phyloP scores from a whole-genome alignment of 2,888 invertebrate species.

The Hirtodrosophila trivittata region DNA sequence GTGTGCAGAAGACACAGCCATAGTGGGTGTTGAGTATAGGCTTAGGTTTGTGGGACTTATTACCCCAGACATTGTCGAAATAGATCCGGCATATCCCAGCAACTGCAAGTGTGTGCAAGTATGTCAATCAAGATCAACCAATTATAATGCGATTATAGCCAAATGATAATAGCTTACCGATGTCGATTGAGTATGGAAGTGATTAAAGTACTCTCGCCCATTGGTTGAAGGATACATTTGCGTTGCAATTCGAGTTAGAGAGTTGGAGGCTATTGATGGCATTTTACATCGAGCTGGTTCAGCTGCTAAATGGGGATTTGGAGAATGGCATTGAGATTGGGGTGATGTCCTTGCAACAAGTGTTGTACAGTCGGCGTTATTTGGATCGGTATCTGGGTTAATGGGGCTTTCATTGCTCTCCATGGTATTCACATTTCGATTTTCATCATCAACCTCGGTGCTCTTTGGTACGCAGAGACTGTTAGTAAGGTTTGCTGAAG shows the following conservation, averaged over 20 bases:
- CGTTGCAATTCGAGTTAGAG: constrained; percentile 82
- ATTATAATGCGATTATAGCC: no score
- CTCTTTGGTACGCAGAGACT: constrained; percentile 66
- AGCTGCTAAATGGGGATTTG: constrained; percentile 39
- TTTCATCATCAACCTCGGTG: constrained; percentile 42
- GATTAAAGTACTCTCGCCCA: constrained; percentile 91
- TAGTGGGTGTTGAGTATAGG: constrained; percentile 90
- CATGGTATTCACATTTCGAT: constrained; percentile 25
- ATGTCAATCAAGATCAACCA: no score
- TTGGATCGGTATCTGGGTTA: constrained; percentile 35
- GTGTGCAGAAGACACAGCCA: constrained; percentile 84
- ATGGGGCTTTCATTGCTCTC: constrained; percentile 60
- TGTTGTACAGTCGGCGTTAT: constrained; percentile 42
- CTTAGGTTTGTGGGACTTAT: constrained; percentile 95
- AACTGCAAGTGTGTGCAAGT: constrained; percentile 86
- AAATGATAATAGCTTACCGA: constrained; percentile 70
- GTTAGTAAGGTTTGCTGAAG: constrained; percentile 85
- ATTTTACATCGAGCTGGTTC: constrained; percentile 54
- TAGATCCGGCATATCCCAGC: constrained; percentile 95
- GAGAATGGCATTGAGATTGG: constrained; percentile 42
- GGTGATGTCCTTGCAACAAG: constrained; percentile 66
- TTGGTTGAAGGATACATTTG: constrained; percentile 84
- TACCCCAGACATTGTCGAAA: constrained; percentile 91
- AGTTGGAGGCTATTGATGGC: constrained; percentile 51
- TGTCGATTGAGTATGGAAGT: constrained; percentile 96